A percentile compares a stretch with the other conserved stretches of the same genome.
Conservation (phyloP, 2,113 vertebrate genomes). For the Sylvia atricapilla region DNA sequence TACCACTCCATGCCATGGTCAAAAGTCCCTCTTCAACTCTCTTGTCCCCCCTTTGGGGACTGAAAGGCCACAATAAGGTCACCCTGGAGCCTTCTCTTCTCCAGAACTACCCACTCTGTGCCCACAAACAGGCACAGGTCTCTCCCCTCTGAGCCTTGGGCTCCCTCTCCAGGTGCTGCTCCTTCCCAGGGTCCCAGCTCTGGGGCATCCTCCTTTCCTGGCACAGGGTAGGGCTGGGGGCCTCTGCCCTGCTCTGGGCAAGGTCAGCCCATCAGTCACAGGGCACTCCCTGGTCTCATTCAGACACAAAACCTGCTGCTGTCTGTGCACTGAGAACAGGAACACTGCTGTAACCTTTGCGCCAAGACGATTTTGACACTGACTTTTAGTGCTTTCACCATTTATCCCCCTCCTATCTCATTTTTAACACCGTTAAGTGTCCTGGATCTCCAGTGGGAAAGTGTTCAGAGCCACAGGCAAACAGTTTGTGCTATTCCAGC, state of each 20-base stretch:
- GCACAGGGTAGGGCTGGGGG: rapidly evolving
- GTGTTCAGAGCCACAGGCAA: conserved; percentile 33
- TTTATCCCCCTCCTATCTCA: neutral
- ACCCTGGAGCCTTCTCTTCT: neutral
- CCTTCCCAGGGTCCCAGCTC: neutral
- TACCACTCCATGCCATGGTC: too few species aligned
- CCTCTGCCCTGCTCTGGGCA: neutral
- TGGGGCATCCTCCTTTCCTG: rapidly evolving
- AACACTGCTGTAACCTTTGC: neutral
- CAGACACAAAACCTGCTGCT: neutral
- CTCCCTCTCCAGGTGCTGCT: neutral
- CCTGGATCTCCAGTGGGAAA: conserved; percentile 29
- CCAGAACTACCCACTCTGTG: neutral
- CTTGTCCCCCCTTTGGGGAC: neutral
- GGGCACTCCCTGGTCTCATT: neutral
- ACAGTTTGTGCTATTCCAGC: conserved; percentile 23
- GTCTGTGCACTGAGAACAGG: neutral
- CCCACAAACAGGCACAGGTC: neutral
- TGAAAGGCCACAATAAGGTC: neutral
- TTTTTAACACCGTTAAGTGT: conserved; percentile 37
- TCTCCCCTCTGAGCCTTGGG: neutral
- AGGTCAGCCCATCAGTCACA: rapidly evolving
- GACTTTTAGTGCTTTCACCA: neutral
- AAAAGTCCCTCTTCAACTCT: neutral
- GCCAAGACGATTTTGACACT: neutral